phyloP scores from a whole-genome alignment of 2,797 vertebrate genomes.

The Sebastes wilsoni region DNA sequence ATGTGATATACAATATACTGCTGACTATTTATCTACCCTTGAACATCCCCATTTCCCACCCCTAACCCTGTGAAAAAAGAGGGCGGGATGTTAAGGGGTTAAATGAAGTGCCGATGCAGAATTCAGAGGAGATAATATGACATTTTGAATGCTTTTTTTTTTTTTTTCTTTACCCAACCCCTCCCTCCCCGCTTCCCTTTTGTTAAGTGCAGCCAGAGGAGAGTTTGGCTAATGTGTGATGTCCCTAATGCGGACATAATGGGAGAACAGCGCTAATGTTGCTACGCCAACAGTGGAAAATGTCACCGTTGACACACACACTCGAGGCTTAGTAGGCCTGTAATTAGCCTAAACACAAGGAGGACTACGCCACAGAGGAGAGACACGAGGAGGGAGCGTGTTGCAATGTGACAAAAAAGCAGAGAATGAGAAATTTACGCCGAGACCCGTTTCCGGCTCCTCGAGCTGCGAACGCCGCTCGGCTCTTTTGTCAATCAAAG shows the following conservation, averaged over 20 bases:
- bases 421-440: slow-evolving; percentile 48
- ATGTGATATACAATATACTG: too few relatives aligned
- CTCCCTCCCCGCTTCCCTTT: neutral
- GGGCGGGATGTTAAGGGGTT: neutral
- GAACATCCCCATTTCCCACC: too few relatives aligned
- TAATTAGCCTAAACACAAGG: slow-evolving; percentile 65
- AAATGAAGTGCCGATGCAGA: slow-evolving; percentile 51
- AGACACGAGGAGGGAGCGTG: neutral
- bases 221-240: slow-evolving; percentile 45
- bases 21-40: too few relatives aligned
- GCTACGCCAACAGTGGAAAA: slow-evolving; percentile 54
- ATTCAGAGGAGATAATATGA: slow-evolving; percentile 49
- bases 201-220: slow-evolving; percentile 47
- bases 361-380: slow-evolving; percentile 11
- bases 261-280: slow-evolving; percentile 45
- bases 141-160: slow-evolving; percentile 23
- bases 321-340: slow-evolving; percentile 27
- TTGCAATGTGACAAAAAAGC: neutral
- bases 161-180: neutral
- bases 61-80: too few relatives aligned
- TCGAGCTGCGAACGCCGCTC: neutral
- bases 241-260: slow-evolving; percentile 59
- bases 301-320: slow-evolving; percentile 62
- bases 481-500: slow-evolving; percentile 63
- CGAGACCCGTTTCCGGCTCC: slow-evolving; percentile 13